Evolutionary conservation across 2,888 invertebrate genomes (phyloP), one percentile per base, ranked within the genome.

Genomic region (Polylopha cassiicola): DNA sequence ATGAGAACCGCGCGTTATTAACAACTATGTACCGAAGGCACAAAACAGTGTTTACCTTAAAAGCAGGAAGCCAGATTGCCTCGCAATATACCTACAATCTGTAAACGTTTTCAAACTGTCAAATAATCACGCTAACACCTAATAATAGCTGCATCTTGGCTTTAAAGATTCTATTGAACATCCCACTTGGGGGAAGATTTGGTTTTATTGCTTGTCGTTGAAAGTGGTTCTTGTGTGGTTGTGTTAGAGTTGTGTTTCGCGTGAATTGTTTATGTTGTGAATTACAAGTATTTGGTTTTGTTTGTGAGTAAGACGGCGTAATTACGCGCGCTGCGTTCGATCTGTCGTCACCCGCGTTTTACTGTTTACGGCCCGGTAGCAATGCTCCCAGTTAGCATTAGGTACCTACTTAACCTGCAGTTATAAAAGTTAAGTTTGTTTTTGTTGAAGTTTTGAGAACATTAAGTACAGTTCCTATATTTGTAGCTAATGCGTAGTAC

Each of bases 31-130:
- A 65, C 59, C 64, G 60, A 68, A 68, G 63, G 53, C 59, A 61
- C 73, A 67, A 81, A 80, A 68, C 69, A 53, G 55, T 84, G 79
- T 84, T 84, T 82, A 84, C 67, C 73, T 70, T 63, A 77, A 69
- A 67, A 63, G 60, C 80, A 76, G 84, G 81, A 84, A 84, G 71
- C 84, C 85, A 84, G 73, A 84, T 85, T 79, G 82, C 84, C 74
- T 53, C 53, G 63, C 76, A 81, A 82, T 81, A 81, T 67, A 65
- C 62, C 62, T 63, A 65, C 57, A 58, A 67, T 80, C 79, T 78
- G 78, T 80, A 81, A 84, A 84, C 82, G 84, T 85, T 79, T 84
- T 85, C 81, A 84, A 85, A 73, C 82, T 84, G 85, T 84, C 85
- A 82, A 84, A 85, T 82, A 82, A 80, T 79, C 74, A 69, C 63